A percentile compares a stretch with the other conserved stretches of the same genome.
phyloP scores from a whole-genome alignment of 2,888 invertebrate species.

The Caenorhabditis sp. region DNA sequence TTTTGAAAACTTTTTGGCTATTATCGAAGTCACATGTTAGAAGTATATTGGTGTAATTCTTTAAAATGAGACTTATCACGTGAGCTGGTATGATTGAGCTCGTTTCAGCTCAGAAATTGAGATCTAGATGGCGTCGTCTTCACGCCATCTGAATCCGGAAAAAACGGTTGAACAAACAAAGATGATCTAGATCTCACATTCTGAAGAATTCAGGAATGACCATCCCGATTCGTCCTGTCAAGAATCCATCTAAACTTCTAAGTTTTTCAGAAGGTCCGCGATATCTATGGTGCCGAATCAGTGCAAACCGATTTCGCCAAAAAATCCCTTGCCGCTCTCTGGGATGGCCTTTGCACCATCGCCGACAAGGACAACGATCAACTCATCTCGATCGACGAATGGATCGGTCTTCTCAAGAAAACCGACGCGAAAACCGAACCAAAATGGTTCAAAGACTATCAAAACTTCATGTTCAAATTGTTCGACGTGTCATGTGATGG shows the following conservation, averaged over 20 bases:
- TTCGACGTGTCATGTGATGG: constrained; percentile 71
- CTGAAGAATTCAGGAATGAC: too few relatives aligned
- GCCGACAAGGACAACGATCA: constrained; percentile 64
- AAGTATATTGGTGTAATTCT: too few relatives aligned
- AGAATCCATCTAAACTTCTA: background rate
- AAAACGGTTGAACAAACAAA: too few relatives aligned
- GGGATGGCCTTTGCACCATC: constrained; percentile 66
- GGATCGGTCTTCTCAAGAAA: constrained; percentile 60
- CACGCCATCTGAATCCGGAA: too few relatives aligned
- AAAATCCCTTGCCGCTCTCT: constrained; percentile 63
- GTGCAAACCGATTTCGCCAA: constrained; percentile 64
- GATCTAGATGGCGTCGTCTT: too few relatives aligned
- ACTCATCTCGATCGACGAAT: constrained; percentile 64
- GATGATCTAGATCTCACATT: too few relatives aligned
- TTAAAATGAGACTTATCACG: too few relatives aligned
- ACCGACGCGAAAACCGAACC: constrained; percentile 55
- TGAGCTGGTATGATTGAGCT: too few relatives aligned
- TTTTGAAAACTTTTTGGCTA: too few relatives aligned
- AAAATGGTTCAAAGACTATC: constrained; percentile 68
- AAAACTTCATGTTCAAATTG: constrained; percentile 70
- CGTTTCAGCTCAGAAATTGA: too few relatives aligned
- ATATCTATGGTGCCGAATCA: constrained; percentile 70
- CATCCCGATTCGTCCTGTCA: background rate
- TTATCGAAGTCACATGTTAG: too few relatives aligned
- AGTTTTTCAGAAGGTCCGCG: constrained; percentile 63